phyloP scores from a whole-genome alignment of 2,113 vertebrate genomes.

The Anser brachyrhynchus region DNA sequence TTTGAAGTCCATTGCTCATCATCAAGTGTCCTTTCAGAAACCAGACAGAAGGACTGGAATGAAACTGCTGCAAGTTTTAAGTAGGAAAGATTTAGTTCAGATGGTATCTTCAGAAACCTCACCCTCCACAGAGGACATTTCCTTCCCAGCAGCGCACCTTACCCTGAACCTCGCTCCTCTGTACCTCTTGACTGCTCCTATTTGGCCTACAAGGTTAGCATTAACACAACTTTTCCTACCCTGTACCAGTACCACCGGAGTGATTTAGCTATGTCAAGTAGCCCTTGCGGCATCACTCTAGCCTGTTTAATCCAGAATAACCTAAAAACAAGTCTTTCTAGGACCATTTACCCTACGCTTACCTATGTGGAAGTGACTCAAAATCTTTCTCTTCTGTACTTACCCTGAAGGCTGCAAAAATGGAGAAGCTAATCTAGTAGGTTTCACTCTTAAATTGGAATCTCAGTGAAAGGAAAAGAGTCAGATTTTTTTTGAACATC shows the following conservation, averaged over 20 bases:
- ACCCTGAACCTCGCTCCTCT: not conserved
- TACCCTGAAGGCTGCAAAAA: not conserved
- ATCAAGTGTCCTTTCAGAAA: not conserved
- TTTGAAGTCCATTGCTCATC: slow-evolving; percentile 4
- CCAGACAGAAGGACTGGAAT: not conserved
- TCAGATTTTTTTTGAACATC: not conserved
- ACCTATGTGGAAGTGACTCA: not conserved
- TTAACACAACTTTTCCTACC: not conserved
- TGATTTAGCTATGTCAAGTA: not conserved
- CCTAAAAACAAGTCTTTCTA: not conserved
- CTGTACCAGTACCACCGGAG: not conserved
- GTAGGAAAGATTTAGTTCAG: slow-evolving; percentile 27
- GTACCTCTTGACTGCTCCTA: not conserved
- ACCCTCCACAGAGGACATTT: slow-evolving; percentile 10
- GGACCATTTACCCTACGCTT: not conserved
- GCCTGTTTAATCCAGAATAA: not conserved
- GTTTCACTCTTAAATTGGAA: not conserved
- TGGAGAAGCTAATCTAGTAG: not conserved
- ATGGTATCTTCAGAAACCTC: slow-evolving; percentile 14
- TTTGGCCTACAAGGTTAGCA: not conserved
- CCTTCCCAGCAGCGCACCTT: not conserved
- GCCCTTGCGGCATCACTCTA: not conserved
- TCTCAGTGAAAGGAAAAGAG: not conserved
- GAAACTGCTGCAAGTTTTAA: not conserved
- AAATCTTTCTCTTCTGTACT: not conserved